A percentile compares a stretch with the other conserved stretches of the same genome.
phyloP scores from a whole-genome alignment of 2,888 invertebrate genomes.

The Aphrophora alni region DNA sequence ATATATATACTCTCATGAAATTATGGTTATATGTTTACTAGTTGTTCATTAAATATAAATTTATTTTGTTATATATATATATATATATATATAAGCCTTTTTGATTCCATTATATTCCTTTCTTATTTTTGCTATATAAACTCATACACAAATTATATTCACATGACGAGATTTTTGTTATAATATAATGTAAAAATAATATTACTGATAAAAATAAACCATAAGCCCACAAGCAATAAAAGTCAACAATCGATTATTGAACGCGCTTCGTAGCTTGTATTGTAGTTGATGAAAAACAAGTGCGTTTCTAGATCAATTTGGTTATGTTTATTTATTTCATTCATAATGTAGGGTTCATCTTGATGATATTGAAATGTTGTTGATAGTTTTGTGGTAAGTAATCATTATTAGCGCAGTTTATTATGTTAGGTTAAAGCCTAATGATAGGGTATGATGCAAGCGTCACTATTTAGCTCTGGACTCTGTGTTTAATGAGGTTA shows the following conservation, averaged over 20 bases:
- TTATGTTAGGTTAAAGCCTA: background rate
- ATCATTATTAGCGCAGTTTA: background rate
- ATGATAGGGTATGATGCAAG: slow-evolving; percentile 35
- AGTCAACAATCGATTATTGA: slow-evolving; percentile 40
- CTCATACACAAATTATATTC: no score
- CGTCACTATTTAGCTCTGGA: slow-evolving; percentile 35
- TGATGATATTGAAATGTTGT: background rate
- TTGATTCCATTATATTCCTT: no score
- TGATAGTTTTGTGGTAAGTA: background rate
- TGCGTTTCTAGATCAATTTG: slow-evolving; percentile 40
- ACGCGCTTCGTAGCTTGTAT: slow-evolving; percentile 26
- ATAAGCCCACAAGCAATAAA: slow-evolving; percentile 13
- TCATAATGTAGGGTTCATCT: background rate
- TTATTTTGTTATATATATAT: no score
- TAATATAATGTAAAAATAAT: background rate
- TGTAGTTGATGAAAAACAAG: slow-evolving; percentile 42
- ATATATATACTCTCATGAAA: no score
- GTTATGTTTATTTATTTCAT: slow-evolving; percentile 42
- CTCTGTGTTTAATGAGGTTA: slow-evolving; percentile 42
- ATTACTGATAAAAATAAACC: background rate
- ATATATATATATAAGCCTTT: no score
- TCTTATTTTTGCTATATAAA: no score
- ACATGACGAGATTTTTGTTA: no score
- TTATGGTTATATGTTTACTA: no score
- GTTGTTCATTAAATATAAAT: no score